Evolutionary conservation across 92 coral and sea anemone genomes (phyloP).

Genomic region (Siderastrea siderea): DNA sequence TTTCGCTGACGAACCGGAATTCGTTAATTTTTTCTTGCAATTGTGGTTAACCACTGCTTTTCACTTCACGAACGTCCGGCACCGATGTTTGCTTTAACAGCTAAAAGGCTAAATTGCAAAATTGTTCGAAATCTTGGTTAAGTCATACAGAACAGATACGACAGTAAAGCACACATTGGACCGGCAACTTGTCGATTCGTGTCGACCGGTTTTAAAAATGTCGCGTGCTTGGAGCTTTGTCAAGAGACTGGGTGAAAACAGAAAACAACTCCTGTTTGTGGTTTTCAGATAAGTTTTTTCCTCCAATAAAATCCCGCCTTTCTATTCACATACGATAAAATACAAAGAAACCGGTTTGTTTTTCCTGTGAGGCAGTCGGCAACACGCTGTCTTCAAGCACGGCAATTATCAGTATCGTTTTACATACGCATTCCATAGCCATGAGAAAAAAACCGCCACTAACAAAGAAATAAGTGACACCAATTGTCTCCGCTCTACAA

Average conservation of each 20-base stretch:
- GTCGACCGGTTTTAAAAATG: neutral
- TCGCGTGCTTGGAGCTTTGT: constrained; percentile 25
- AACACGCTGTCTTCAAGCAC: neutral
- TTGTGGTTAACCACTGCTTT: constrained; percentile 21
- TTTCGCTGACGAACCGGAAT: constrained; percentile 8
- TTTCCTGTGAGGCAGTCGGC: neutral
- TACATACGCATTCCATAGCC: neutral
- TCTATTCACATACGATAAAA: neutral
- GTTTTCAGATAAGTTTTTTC: neutral
- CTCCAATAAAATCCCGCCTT: constrained; percentile 15
- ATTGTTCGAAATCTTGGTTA: neutral
- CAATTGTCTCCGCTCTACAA: no score
- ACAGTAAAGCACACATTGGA: no score
- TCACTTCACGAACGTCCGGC: neutral
- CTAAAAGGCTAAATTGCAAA: neutral
- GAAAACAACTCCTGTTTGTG: constrained; percentile 7
- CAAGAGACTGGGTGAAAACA: constrained; percentile 10
- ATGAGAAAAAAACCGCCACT: no score
- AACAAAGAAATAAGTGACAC: no score
- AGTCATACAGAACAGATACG: neutral
- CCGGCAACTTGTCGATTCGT: no score
- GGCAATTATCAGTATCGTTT: neutral
- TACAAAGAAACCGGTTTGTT: neutral
- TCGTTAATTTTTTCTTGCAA: neutral
- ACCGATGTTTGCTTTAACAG: neutral